phyloP scores from a whole-genome alignment of 2,113 vertebrate genomes.

The Oxyura jamaicensis region DNA sequence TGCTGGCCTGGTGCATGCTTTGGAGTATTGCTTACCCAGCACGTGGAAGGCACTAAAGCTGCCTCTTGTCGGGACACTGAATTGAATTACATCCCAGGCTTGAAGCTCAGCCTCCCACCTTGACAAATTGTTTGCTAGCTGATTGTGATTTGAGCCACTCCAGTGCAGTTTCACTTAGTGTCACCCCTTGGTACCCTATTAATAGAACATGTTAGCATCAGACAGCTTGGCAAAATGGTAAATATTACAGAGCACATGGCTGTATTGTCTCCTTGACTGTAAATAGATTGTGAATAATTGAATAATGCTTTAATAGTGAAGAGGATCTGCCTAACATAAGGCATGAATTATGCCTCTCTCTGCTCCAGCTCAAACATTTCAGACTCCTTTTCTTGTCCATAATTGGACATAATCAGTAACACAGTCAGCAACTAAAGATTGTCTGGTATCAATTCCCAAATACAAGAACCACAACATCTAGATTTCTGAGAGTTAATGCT shows the following conservation, averaged over 20 bases:
- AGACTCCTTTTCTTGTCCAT: constrained; percentile 45
- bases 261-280: background rate
- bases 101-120: constrained; percentile 30
- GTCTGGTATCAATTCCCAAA: constrained; percentile 52
- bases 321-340: constrained; percentile 46
- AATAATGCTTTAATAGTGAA: constrained; percentile 6
- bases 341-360: background rate
- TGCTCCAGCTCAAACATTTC: constrained; percentile 26
- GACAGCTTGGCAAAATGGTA: background rate
- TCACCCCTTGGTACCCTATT: constrained; percentile 19
- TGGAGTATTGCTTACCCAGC: background rate
- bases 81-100: background rate
- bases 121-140: constrained; percentile 30
- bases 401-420: constrained; percentile 66
- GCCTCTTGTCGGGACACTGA: background rate
- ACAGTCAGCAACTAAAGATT: constrained; percentile 15
- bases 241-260: background rate
- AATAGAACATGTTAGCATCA: background rate
- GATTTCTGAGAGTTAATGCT: constrained; percentile 46
- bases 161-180: background rate
- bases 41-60: background rate
- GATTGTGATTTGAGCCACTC: background rate
- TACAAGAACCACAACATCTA: background rate
- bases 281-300: constrained; percentile 61
- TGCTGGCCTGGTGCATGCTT: background rate